Conservation (phyloP, 2,888 invertebrate genomes). For the Drosophila colorata region DNA sequence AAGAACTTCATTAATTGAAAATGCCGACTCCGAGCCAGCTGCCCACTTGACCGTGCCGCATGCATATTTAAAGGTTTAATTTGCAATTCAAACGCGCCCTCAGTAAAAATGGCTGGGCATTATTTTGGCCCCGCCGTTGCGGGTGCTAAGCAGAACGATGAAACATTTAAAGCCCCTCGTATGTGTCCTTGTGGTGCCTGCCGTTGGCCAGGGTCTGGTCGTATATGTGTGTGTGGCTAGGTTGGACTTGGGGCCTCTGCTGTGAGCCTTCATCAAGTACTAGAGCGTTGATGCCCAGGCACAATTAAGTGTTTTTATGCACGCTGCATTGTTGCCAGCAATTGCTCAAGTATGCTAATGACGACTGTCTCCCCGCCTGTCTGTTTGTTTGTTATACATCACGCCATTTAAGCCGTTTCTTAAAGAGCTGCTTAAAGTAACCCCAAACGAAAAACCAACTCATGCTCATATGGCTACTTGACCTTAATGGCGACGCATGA, state of each 20-base stretch:
- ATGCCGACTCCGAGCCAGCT: constrained; percentile 13
- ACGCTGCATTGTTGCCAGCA: constrained; percentile 64
- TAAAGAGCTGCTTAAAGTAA: constrained; percentile 32
- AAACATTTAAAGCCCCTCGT: constrained; percentile 57
- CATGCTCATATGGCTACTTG: constrained; percentile 32
- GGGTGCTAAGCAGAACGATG: constrained; percentile 43
- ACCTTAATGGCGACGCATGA: constrained; percentile 47
- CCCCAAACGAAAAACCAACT: background rate
- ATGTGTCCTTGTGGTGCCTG: constrained; percentile 36
- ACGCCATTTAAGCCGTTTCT: constrained; percentile 4
- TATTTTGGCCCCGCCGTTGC: constrained; percentile 14
- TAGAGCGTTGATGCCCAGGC: constrained; percentile 68
- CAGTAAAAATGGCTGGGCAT: constrained; percentile 4
- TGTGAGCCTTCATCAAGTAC: constrained; percentile 60
- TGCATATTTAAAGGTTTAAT: constrained; percentile 62
- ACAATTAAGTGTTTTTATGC: constrained; percentile 79
- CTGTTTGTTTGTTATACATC: background rate
- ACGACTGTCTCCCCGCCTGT: constrained; percentile 23
- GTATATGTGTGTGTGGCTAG: constrained; percentile 1
- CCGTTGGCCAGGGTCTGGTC: constrained; percentile 8
- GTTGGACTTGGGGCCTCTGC: background rate
- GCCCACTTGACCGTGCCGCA: constrained; percentile 39
- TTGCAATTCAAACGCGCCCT: constrained; percentile 46
- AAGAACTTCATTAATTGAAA: constrained; percentile 51
- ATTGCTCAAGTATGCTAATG: constrained; percentile 78